Base-by-base conservation (phyloP, 1,140 invertebrate genomes). In the Drosophila albomicans region DNA sequence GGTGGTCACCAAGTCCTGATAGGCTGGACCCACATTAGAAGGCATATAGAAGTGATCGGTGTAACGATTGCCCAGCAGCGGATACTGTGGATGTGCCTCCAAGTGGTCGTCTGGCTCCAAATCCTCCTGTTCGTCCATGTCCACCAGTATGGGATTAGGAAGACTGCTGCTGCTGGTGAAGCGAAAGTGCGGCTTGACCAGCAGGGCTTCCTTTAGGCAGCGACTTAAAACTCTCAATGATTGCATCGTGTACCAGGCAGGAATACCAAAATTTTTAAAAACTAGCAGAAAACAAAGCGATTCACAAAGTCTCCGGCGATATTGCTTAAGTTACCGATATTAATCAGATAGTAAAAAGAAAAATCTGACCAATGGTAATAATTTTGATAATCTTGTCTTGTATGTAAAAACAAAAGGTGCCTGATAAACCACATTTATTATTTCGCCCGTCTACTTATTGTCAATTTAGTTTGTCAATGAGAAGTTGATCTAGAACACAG, bases 1-100 rank as follows among this genome's bases (percentile, higher is more conserved):
- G 5, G 82, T 65, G 1, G 73, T 67, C 0, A 71, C 58, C 0
- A 70, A 15, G 6, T 71, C 69, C 45, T 84, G 84, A 58, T 88
- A 80, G 0, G 70, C 75, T 0, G 74, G 68, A 3, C 85, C 81
- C 5, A 88, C 69, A 2, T 10, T 58, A 8, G 71, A 48, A 4
- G 85, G 74, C 81, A 89, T 79, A 66, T 81, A 84, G 2, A 88
- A 85, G 0, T 79, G 16, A 52, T 89, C 52, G 0, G 66, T 67
- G 8, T 51, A 45, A 0, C 54, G 63, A 67, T 72, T 71, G 1
- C 64, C 46, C 25, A 87, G 38, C 20, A 82, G 78, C 0, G 84
- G 63, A 32, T 43, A 74, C 1, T 54, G 1, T 0, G 54, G 43
- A 49, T 74, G 16, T 4, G 43, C 35, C 2, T 1, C 20, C 1